Evolutionary conservation across 2,797 vertebrate genomes (phyloP).

Genomic region (Falco naumanni): DNA sequence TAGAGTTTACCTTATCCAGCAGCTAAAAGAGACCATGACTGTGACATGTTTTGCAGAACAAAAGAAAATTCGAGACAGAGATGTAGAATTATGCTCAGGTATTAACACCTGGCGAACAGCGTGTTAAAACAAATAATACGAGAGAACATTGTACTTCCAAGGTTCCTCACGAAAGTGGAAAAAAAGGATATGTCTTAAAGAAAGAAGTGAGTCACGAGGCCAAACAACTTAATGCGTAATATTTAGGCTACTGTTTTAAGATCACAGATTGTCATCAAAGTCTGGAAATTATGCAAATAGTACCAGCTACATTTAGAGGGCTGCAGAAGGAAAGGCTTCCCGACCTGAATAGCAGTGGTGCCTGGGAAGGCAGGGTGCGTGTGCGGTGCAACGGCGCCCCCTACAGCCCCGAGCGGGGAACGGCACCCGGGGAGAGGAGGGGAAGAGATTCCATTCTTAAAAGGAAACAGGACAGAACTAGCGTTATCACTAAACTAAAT

Average conservation of each 20-base stretch:
- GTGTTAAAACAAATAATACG: slow-evolving; percentile 1
- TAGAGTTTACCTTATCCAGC: neutral
- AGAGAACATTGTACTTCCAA: neutral
- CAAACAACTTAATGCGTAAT: slow-evolving; percentile 58
- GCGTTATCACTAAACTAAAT: neutral
- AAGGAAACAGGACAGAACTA: neutral
- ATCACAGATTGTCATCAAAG: slow-evolving; percentile 73
- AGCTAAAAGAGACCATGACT: neutral
- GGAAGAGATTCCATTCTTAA: neutral
- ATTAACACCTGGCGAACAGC: neutral
- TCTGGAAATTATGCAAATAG: slow-evolving; percentile 80
- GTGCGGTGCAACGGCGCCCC: slow-evolving; percentile 74
- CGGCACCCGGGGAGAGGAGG: neutral
- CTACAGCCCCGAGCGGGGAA: slow-evolving; percentile 73
- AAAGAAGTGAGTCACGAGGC: slow-evolving; percentile 38
- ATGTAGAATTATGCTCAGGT: neutral
- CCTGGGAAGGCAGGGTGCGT: too few relatives aligned
- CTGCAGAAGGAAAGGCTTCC: slow-evolving; percentile 52
- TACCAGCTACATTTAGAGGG: slow-evolving; percentile 55
- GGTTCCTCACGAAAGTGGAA: slow-evolving; percentile 10
- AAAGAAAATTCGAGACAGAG: neutral
- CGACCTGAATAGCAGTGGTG: slow-evolving; percentile 39
- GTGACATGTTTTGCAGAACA: neutral
- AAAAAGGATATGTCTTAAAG: slow-evolving; percentile 6
- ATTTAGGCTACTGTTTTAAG: slow-evolving; percentile 64